Conservation (phyloP, 2,797 vertebrate genomes). For the Chanos chanos region DNA sequence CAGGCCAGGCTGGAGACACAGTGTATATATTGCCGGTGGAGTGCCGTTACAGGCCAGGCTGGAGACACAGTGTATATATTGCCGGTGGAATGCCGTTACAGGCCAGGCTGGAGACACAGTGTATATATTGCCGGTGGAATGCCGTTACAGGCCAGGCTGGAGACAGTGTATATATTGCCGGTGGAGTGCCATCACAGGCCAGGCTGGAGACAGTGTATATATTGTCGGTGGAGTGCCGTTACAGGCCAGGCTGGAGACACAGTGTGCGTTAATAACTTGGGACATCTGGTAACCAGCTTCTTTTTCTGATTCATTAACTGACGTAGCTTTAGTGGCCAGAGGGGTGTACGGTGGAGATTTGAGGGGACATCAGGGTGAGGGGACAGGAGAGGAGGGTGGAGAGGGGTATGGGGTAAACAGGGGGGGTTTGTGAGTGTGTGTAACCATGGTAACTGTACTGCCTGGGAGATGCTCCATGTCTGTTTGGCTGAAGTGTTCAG, state of each 20-base stretch:
- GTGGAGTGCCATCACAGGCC: too few relatives aligned
- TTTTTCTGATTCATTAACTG: constrained; percentile 87
- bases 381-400: constrained; percentile 47
- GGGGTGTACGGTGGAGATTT: constrained; percentile 61
- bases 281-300: constrained; percentile 91
- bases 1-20: too few relatives aligned
- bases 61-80: too few relatives aligned
- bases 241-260: constrained; percentile 62
- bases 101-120: too few relatives aligned
- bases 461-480: constrained; percentile 21
- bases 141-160: too few relatives aligned
- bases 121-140: too few relatives aligned
- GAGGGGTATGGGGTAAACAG: constrained; percentile 54
- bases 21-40: too few relatives aligned
- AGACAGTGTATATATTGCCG: too few relatives aligned
- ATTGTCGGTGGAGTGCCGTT: constrained; percentile 78
- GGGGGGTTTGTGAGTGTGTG: constrained; percentile 58
- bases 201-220: too few relatives aligned
- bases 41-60: too few relatives aligned
- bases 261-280: constrained; percentile 79
- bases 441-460: not conserved
- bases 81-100: too few relatives aligned
- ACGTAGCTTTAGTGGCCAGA: constrained; percentile 72
- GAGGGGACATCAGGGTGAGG: constrained; percentile 58
- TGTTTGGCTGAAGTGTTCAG: constrained; percentile 46